phyloP scores from a whole-genome alignment of 2,888 invertebrate genomes.

The Nomada ruficornis region DNA sequence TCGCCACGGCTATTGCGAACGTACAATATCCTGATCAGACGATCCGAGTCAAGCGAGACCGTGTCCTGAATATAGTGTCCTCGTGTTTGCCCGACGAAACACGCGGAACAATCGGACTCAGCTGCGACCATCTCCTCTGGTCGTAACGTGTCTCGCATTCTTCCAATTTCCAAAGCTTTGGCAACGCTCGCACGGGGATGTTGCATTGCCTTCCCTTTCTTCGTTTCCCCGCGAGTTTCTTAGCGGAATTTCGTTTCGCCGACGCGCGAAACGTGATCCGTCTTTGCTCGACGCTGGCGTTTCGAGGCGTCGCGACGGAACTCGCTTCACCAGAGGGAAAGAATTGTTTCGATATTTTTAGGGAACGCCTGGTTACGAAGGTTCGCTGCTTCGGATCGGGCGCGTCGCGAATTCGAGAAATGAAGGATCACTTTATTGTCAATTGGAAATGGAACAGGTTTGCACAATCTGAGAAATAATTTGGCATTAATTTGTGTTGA shows the following conservation, averaged over 20 bases:
- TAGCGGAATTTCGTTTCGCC: not conserved
- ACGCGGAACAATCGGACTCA: not conserved
- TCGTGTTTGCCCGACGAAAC: not conserved
- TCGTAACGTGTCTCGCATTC: not conserved
- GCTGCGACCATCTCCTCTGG: not conserved
- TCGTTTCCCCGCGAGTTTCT: not conserved
- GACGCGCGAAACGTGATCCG: not conserved
- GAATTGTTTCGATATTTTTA: too few relatives aligned
- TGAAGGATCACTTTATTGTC: too few relatives aligned
- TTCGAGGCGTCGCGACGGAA: not conserved
- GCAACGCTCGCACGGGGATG: not conserved
- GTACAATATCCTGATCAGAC: not conserved
- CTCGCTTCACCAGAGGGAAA: too few relatives aligned
- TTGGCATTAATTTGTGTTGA: too few relatives aligned
- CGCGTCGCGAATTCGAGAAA: too few relatives aligned
- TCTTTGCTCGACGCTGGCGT: not conserved
- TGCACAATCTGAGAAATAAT: too few relatives aligned
- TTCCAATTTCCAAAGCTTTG: conserved; percentile 4
- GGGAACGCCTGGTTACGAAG: not conserved
- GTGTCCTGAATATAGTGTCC: not conserved
- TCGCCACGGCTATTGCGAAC: not conserved
- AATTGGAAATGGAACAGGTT: too few relatives aligned
- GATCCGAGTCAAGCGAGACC: not conserved
- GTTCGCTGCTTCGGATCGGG: not conserved
- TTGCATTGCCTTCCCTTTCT: not conserved